Evolutionary conservation across 1,140 invertebrate genomes (phyloP), one percentile per base, ranked within the genome.

Genomic region (Intoshia linei): DNA sequence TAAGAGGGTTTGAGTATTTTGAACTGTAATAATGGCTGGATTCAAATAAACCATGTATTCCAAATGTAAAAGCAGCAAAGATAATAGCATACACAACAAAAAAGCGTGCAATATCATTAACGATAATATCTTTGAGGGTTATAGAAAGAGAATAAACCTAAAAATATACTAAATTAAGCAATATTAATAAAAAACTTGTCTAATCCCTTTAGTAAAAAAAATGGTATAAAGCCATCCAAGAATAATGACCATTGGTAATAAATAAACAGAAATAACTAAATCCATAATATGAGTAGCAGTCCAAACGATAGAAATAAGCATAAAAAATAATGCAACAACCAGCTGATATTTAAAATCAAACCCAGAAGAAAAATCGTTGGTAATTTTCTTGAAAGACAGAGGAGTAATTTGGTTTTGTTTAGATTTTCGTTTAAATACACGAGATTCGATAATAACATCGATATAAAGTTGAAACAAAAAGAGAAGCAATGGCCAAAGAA

Each of bases 51-150:
- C 27, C 32, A 29, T 42, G 18, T 21, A 42, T 18, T 2, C 40
- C 37, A 18, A 43, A 32, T 11, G 23, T 21, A 24, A 44, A 43
- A 21, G 40, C 42, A 22, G 39, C 11, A 14, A 43, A 37, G 14
- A 43, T 18, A 31, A 42, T 30, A 22, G 37, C 22, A 30, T 42
- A 43, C 20, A 43, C 38, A 24, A 34, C 23, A n/a, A 43, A 23
- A 25, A 39, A 43, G 29, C 40, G 40, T 10, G 34, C 31, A 15
- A 43, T 39, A 37, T 43, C 40, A 4, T 36, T 7, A 17, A 43
- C 15, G 22, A 43, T 39, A 25, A 43, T 43, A 37, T 43, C 29
- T 13, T 40, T 34, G 20, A 43, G 29, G 40, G 43, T 43, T 5
- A 43, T 38, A 6, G 42, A 42, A 32, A 43, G 39, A 3, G 30